Conservation (phyloP, 1,140 invertebrate species). For the Rhizoglyphus robini region DNA sequence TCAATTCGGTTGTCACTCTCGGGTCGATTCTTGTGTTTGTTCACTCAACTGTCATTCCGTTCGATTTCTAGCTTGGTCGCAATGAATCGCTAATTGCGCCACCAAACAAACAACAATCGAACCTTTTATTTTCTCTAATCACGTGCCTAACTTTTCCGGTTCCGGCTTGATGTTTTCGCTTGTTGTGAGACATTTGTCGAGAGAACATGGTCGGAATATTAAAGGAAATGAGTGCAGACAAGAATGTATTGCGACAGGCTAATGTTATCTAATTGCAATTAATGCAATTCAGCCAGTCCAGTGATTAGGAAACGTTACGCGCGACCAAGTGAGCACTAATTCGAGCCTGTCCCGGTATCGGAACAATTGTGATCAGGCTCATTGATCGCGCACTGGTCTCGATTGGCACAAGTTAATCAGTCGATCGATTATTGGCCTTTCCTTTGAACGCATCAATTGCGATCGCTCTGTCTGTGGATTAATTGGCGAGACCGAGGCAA, state of each 20-base stretch:
- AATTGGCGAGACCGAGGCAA: neutral
- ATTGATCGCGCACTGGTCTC: no score
- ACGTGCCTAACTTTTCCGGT: conserved; percentile 14
- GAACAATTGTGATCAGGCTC: no score
- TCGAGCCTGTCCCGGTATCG: no score
- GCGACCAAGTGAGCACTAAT: no score
- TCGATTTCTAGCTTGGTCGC: no score
- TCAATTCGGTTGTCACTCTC: no score
- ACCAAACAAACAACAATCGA: neutral
- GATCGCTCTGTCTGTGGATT: conserved; percentile 8
- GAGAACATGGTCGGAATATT: conserved; percentile 1
- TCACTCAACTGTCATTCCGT: no score
- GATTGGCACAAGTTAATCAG: neutral
- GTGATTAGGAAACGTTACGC: no score
- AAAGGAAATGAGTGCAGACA: neutral
- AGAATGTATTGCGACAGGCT: neutral
- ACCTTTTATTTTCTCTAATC: conserved; percentile 1
- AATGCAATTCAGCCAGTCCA: neutral
- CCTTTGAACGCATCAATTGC: neutral
- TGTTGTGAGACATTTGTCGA: neutral
- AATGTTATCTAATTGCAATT: conserved; percentile 18
- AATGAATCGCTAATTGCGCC: neutral
- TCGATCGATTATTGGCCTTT: neutral
- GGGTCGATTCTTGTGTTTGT: no score
- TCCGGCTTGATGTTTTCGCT: neutral